These are phyloP conservation scores for Epizoanthus rinbou DNA, from an alignment of 92 coral and sea anemone species.

Conservation along the genomic window DNA sequence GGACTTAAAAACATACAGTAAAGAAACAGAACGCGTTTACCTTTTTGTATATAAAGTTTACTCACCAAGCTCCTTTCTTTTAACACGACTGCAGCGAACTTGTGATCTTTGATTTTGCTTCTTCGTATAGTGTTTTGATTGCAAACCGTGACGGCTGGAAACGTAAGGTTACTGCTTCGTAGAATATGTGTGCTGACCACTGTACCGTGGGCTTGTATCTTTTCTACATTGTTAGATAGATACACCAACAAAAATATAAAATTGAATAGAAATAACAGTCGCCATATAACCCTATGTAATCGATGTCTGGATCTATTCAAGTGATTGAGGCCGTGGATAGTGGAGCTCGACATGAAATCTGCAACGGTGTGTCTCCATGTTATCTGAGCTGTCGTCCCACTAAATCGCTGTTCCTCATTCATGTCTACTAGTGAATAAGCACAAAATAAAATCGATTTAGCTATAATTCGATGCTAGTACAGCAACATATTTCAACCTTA, in stretches of 20 bases:
- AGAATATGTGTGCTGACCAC: conserved; percentile 13
- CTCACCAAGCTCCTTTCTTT: background rate
- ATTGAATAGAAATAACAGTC: background rate
- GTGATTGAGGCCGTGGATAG: background rate
- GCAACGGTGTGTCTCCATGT: no score
- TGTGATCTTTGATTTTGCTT: conserved; percentile 23
- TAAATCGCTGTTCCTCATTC: no score
- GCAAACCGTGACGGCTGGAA: conserved; percentile 58
- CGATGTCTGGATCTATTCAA: background rate
- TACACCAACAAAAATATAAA: background rate
- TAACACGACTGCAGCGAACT: background rate
- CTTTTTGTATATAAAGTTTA: background rate
- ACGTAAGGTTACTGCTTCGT: background rate
- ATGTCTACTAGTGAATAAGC: no score
- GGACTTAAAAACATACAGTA: no score
- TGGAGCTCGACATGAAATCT: no score
- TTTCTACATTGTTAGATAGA: background rate
- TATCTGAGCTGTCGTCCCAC: no score
- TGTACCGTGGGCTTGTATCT: background rate
- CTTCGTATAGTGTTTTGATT: conserved; percentile 49
- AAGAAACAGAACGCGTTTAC: no score
- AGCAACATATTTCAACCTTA: no score
- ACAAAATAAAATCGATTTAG: no score
- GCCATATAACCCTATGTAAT: background rate
- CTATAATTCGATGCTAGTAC: no score